A percentile compares a stretch with the other conserved stretches of the same genome.
Conservation (phyloP, 2,113 vertebrate species). For the Coptodon rendalli region DNA sequence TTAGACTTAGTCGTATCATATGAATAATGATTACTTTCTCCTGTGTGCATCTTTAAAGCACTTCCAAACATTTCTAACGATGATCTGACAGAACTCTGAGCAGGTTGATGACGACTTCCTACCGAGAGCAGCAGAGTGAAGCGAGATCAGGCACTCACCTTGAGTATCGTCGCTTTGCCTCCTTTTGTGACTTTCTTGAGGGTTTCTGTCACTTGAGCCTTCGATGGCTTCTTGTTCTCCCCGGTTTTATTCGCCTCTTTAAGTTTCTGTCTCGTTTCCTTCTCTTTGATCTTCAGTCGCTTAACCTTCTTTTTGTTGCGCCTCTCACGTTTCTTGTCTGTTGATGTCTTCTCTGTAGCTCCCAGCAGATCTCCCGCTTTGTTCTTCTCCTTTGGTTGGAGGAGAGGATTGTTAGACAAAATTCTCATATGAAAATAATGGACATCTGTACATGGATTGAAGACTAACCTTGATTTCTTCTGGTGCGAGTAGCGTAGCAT, state of each 20-base stretch:
- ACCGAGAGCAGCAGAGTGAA: not conserved
- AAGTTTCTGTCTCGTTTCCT: constrained; percentile 75
- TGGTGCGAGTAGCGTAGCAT: constrained; percentile 85
- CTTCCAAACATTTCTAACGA: not conserved
- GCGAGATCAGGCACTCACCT: constrained; percentile 68
- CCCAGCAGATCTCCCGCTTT: constrained; percentile 86
- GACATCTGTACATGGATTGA: not conserved
- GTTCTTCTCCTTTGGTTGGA: constrained; percentile 82
- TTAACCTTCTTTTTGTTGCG: constrained; percentile 84
- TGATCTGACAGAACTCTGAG: not conserved
- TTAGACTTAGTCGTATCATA: not conserved
- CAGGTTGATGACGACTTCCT: not conserved
- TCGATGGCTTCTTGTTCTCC: constrained; percentile 65
- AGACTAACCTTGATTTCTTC: constrained; percentile 89
- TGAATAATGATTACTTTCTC: not conserved
- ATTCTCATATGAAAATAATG: not conserved
- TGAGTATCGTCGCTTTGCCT: constrained; percentile 81
- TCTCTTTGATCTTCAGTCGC: constrained; percentile 77
- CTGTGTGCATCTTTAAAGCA: not conserved
- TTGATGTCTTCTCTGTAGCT: constrained; percentile 82
- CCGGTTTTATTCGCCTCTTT: constrained; percentile 71
- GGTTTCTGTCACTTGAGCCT: constrained; percentile 74
- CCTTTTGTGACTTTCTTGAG: constrained; percentile 81
- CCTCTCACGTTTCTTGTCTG: constrained; percentile 89
- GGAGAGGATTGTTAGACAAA: not conserved